Percentiles rank a stretch among this genome's conserved stretches.
phyloP scores from a whole-genome alignment of 37 sponge, comb jelly and placozoan species.

The Theonella swinhoei region DNA sequence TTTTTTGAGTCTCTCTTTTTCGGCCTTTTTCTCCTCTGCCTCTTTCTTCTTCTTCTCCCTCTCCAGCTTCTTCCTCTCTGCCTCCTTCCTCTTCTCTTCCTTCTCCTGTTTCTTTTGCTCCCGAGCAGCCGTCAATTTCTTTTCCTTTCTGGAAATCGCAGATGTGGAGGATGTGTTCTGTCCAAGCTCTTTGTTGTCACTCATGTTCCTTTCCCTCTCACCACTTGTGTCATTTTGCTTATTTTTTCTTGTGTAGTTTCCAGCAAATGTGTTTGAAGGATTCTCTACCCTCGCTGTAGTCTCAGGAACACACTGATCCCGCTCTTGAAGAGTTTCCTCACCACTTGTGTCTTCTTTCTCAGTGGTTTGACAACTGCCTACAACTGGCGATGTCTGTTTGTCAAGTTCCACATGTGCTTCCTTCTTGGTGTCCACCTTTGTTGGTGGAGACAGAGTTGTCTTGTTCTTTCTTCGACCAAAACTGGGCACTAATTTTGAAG shows the following conservation, averaged over 20 bases:
- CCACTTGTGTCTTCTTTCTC: neutral
- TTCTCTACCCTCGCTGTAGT: neutral
- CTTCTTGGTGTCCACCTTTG: too few species aligned
- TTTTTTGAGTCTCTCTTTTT: constrained; percentile 29
- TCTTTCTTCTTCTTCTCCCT: constrained; percentile 22
- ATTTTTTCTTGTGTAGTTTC: neutral
- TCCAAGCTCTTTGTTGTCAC: neutral
- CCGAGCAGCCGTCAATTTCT: neutral
- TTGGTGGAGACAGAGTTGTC: neutral
- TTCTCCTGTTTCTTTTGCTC: constrained; percentile 10
- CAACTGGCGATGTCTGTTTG: too few species aligned
- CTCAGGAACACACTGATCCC: neutral
- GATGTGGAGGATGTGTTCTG: neutral
- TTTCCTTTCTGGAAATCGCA: neutral
- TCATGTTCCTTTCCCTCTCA: neutral
- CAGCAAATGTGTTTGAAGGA: neutral
- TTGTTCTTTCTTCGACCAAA: constrained; percentile 48
- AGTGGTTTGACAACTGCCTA: too few species aligned
- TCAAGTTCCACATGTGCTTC: too few species aligned
- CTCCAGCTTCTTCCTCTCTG: constrained; percentile 2
- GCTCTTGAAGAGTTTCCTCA: neutral
- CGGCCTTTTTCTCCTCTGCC: constrained; percentile 13
- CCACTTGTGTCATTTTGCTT: neutral
- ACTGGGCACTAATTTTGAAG: constrained; percentile 30
- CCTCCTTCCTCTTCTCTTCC: constrained; percentile 2